Base-by-base conservation (phyloP, 2,888 invertebrate genomes). In the Rhogogaster chlorosoma region DNA sequence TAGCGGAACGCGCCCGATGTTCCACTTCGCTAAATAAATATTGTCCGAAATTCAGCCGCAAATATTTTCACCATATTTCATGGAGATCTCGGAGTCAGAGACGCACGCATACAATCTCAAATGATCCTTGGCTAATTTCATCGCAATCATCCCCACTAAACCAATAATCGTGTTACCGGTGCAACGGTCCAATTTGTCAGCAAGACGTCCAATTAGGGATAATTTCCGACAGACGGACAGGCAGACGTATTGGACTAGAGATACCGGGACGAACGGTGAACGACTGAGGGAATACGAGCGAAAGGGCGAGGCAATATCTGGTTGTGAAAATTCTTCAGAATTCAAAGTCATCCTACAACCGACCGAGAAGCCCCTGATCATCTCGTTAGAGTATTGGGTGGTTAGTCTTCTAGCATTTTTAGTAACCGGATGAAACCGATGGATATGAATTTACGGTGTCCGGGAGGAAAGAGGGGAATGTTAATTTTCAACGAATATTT, bases 191-290 rank as follows among this genome's bases (percentile, higher is more conserved):
- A 85, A 85, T 85, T 85, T 80, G 83, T 83, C 75, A 86, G 85
- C 85, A 88, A 89, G 90, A 90, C 88, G 89, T 90, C 91, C 90
- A 91, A 92, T 91, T 90, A 90, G 87, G 85, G 86, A 87, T 86
- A 90, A 89, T 88, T 90, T 83, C 67, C 88, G 89, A 88, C 87
- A 89, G 90, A 83, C 67, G 83, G 83, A 83, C 26, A 45, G 83
- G 61, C 67, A 26, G 67, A 70, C 67, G 57, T 57, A 64, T 80
- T n/a, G 45, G 80, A 80, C 77, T 80, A 36, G 80, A 29, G 42
- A 32, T 5, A 26, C 22, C 75, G 22, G 45, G 38, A 38, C 22
- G 75, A 45, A 38, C 26, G 22, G 38, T 18, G 32, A 26, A 42
- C 42, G 38, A 22, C 42, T 22, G 42, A 73, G 38, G 22, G 71